These are phyloP conservation scores for Sphinx pinastri DNA, from an alignment of 2,888 invertebrate genomes.

Conservation along the genomic window DNA sequence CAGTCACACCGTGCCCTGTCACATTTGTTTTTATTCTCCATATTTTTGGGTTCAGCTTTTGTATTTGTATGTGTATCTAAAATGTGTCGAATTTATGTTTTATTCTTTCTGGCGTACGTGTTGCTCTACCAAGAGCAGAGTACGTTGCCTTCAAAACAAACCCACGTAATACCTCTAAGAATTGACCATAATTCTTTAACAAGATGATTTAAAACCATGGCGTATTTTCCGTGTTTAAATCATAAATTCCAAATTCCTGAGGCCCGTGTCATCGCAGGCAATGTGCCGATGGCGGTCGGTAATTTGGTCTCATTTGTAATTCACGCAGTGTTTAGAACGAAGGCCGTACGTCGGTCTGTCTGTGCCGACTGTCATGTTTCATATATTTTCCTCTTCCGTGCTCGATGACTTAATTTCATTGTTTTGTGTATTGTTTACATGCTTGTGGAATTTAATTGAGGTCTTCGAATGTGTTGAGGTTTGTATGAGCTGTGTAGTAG, in stretches of 20 bases:
- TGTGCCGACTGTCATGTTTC: slow-evolving; percentile 17
- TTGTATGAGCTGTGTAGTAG: not conserved
- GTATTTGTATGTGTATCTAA: too few species aligned
- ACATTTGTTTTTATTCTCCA: too few species aligned
- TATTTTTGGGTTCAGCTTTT: too few species aligned
- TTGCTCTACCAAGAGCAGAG: too few species aligned
- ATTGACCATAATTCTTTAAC: not conserved
- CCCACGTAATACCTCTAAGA: not conserved
- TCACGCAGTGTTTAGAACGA: slow-evolving; percentile 41
- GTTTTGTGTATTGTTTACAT: slow-evolving; percentile 5
- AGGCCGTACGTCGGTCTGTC: slow-evolving; percentile 38
- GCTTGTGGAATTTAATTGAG: slow-evolving; percentile 15
- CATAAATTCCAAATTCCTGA: slow-evolving; percentile 15
- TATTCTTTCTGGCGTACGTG: too few species aligned
- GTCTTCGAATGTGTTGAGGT: not conserved
- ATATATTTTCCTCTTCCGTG: slow-evolving; percentile 20
- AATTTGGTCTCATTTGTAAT: slow-evolving; percentile 46
- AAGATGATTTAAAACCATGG: not conserved
- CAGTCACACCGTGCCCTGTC: too few species aligned
- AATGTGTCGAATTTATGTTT: too few species aligned
- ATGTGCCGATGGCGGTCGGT: slow-evolving; percentile 9
- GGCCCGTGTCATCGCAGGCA: not conserved
- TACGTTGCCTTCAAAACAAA: not conserved
- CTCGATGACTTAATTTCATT: slow-evolving; percentile 14
- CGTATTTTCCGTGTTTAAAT: slow-evolving; percentile 12